Base-by-base conservation (phyloP, 2,113 vertebrate genomes). In the Poeciliopsis turrubarensis region DNA sequence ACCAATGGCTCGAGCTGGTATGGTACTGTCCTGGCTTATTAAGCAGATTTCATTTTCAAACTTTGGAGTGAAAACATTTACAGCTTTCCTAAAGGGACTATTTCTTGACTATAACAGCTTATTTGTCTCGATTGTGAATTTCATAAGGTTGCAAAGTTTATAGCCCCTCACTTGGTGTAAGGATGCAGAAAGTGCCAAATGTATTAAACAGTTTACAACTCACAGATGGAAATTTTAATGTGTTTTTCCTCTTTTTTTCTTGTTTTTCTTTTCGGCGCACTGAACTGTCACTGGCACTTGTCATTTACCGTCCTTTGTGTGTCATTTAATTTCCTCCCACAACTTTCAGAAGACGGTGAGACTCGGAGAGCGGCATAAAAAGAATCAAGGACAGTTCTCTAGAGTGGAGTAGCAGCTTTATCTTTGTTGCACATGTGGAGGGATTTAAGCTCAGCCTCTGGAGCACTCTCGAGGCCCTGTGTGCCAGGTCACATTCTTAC, bases 391-490 rank as follows among this genome's bases (percentile, higher is more conserved):
- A 85, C 89, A 89, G 77, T 82, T 67, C 85, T 86, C 86, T 41
- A 34, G 79, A 85, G 86, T 71, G 90, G 41, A 72, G 80, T 70
- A 73, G 85, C 76, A 83, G 86, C 85, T 86, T 92, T 92, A 93
- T 92, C 88, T 11, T 82, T 47, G 72, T 65, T 57, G 74, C 84
- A 87, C 90, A 90, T 89, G 89, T 86, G 72, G 71, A 73, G 88
- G 89, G 89, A 91, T 83, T 91, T 93, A 91, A 85, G 65, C 75
- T 86, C 61, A 77, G 83, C 82, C 83, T 87, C 82, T 81, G 68
- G 83, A 78, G 86, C 30, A 34, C 68, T 86, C 57, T 0, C 51
- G 22, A 7, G 51, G 62, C 66, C 78, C 72, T 54, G 72, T 65
- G 31, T 68, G 85, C 80, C 86, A 76, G 85, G 86, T 89, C 87